Evolutionary conservation across 2,113 vertebrate genomes (phyloP).

Genomic region (Sylvietta virens): DNA sequence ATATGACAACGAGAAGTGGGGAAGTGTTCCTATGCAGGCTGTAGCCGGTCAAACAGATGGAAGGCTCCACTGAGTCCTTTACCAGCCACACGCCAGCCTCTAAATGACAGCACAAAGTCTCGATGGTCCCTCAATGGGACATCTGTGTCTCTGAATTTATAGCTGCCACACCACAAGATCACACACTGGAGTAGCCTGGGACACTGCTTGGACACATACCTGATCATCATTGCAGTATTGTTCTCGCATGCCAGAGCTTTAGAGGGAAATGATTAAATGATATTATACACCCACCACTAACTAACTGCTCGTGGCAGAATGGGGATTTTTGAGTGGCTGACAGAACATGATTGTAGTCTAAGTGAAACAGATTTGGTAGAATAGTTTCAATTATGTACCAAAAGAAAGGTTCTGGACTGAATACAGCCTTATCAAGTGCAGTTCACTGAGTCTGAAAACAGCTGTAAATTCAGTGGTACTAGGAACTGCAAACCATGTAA

Average conservation of each 20-base stretch:
- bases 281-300: slow-evolving; percentile 11
- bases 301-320: neutral
- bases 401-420: slow-evolving; percentile 62
- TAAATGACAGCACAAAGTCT: neutral
- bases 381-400: slow-evolving; percentile 69
- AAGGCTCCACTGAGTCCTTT: neutral
- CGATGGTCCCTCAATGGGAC: neutral
- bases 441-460: slow-evolving; percentile 66
- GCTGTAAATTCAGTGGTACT: slow-evolving; percentile 65
- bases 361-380: slow-evolving; percentile 67
- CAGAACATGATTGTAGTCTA: slow-evolving; percentile 36
- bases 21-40: neutral
- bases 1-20: neutral
- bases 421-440: slow-evolving; percentile 64
- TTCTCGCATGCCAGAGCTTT: neutral
- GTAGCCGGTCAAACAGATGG: neutral
- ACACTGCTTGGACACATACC: neutral
- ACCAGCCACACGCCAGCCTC: neutral
- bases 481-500: slow-evolving; percentile 65
- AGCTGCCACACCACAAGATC: neutral
- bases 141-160: slow-evolving; percentile 34
- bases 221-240: neutral
- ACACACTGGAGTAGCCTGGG: neutral
- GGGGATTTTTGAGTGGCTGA: slow-evolving; percentile 20
- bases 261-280: slow-evolving; percentile 12